These are phyloP conservation scores for Procavia capensis DNA, from an alignment of 2,113 vertebrate genomes.

Conservation along the genomic window DNA sequence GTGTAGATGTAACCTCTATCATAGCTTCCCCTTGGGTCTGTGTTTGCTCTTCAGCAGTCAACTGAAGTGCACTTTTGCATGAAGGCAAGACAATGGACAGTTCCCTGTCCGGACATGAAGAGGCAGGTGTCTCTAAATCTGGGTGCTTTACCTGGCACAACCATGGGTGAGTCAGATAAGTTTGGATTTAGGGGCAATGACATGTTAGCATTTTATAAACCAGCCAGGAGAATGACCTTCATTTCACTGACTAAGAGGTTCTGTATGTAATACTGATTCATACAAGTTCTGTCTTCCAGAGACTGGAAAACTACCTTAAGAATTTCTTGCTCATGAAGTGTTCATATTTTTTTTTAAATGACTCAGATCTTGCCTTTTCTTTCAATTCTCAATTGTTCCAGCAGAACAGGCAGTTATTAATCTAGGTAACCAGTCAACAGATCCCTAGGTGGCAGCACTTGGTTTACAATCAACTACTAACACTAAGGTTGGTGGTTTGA, in stretches of 20 bases:
- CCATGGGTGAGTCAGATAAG: neutral
- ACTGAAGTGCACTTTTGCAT: neutral
- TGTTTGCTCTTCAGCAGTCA: neutral
- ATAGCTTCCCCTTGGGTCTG: neutral
- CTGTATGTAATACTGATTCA: neutral
- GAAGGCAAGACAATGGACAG: neutral
- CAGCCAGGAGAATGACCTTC: neutral
- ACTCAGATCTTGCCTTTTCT: neutral
- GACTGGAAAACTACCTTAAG: neutral
- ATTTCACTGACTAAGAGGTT: neutral
- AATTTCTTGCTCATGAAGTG: neutral
- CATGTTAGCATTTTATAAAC: neutral
- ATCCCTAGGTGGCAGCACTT: neutral
- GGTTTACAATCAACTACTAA: neutral
- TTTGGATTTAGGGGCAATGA: neutral
- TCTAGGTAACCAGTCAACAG: neutral
- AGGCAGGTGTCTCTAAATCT: neutral
- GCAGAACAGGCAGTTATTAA: neutral
- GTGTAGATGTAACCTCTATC: neutral
- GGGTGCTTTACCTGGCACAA: neutral
- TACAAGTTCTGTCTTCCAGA: neutral
- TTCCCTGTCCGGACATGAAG: slow-evolving; percentile 32
- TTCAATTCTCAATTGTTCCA: neutral
- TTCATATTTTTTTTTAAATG: neutral
- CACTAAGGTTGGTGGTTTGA: neutral